A percentile compares a stretch with the other conserved stretches of the same genome.
Evolutionary conservation across 2,113 vertebrate species (phyloP).

Genomic region (Xiphorhynchus elegans): DNA sequence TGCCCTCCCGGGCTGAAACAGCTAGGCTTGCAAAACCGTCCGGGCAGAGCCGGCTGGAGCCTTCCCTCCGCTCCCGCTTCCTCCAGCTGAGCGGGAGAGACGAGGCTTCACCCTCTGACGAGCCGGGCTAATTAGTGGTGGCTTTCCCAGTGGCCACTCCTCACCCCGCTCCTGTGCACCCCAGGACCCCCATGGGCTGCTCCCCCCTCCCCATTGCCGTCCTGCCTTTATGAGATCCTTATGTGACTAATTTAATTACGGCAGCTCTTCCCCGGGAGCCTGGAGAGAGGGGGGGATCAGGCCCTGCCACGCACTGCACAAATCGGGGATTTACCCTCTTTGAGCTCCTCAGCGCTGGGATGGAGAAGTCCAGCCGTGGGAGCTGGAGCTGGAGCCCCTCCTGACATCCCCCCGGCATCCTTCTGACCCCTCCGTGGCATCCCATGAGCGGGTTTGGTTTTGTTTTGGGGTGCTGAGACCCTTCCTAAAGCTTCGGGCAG

Average conservation of each 20-base stretch:
- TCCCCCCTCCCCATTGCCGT: background rate
- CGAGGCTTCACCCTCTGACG: background rate
- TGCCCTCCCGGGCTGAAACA: conserved; percentile 62
- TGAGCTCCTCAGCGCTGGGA: fast-evolving
- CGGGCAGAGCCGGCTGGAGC: conserved; percentile 28
- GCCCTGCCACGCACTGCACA: background rate
- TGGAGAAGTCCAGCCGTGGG: fast-evolving
- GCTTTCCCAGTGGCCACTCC: background rate
- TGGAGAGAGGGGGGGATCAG: background rate
- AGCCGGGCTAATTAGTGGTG: fast-evolving
- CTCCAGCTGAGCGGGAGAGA: background rate
- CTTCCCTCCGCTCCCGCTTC: background rate
- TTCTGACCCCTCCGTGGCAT: fast-evolving
- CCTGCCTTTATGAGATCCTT: background rate
- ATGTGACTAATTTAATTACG: background rate
- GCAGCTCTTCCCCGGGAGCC: background rate
- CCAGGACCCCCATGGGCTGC: background rate
- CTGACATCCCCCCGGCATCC: too few species aligned
- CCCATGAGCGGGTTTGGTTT: fast-evolving
- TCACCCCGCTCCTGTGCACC: fast-evolving
- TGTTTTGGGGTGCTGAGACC: background rate
- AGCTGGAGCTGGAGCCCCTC: background rate
- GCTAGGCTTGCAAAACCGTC: conserved; percentile 51
- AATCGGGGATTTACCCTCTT: background rate
- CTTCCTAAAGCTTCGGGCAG: background rate